Conservation (phyloP, 2,888 invertebrate species). For the Masnerella sp. region DNA sequence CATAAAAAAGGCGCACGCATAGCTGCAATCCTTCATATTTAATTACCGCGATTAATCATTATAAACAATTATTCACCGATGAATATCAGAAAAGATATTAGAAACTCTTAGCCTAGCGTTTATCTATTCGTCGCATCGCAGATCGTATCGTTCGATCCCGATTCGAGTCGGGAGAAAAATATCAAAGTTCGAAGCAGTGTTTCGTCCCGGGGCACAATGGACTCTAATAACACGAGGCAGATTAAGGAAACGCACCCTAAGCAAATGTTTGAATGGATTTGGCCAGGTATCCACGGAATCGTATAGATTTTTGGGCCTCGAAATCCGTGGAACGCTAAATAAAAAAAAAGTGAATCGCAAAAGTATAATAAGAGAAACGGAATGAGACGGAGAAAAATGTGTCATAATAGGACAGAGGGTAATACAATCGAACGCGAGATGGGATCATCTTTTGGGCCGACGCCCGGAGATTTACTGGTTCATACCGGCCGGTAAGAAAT, state of each 20-base stretch:
- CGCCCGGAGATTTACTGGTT: slow-evolving; percentile 67
- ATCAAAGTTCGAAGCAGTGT: slow-evolving; percentile 45
- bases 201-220: slow-evolving; percentile 51
- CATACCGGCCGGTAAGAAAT: slow-evolving; percentile 62
- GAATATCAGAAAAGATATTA: slow-evolving; percentile 20
- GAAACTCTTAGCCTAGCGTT: slow-evolving; percentile 20
- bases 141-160: slow-evolving; percentile 47
- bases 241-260: slow-evolving; percentile 67
- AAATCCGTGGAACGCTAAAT: slow-evolving; percentile 56
- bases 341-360: slow-evolving; percentile 53
- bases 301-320: slow-evolving; percentile 57
- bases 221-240: slow-evolving; percentile 59
- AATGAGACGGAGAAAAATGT: slow-evolving; percentile 57
- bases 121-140: slow-evolving; percentile 45
- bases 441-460: slow-evolving; percentile 63
- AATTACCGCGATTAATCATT: slow-evolving; percentile 28
- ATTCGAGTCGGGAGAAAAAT: slow-evolving; percentile 46
- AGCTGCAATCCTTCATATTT: slow-evolving; percentile 4
- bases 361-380: slow-evolving; percentile 56
- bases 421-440: slow-evolving; percentile 61
- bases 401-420: slow-evolving; percentile 65
- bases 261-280: slow-evolving; percentile 69
- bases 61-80: slow-evolving; percentile 25
- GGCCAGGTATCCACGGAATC: slow-evolving; percentile 65
- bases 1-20: slow-evolving; percentile 6